A percentile compares a stretch with the other conserved stretches of the same genome.
Evolutionary conservation across 2,888 invertebrate species (phyloP).

Genomic region (Cheilosia urbana): DNA sequence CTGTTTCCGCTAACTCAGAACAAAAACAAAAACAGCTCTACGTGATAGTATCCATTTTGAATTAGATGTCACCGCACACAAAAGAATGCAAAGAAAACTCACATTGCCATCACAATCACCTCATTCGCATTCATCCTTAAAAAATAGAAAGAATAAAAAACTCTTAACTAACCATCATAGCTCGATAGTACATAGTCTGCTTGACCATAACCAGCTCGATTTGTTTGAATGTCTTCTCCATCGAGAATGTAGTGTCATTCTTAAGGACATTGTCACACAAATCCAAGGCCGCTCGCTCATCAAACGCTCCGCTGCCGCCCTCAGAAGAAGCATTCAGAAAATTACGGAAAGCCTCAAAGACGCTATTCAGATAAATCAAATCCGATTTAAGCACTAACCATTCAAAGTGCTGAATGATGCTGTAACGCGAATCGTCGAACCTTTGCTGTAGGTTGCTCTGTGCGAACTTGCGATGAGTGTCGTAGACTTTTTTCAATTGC

Average conservation of each 20-base stretch:
- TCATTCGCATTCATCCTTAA: not conserved
- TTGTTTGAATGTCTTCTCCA: conserved; percentile 86
- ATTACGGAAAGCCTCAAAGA: conserved; percentile 85
- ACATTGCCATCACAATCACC: not conserved
- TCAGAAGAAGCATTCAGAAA: conserved; percentile 24
- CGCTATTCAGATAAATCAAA: conserved; percentile 86
- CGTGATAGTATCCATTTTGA: not conserved
- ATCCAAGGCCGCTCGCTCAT: conserved; percentile 86
- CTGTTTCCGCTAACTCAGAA: conserved; percentile 12
- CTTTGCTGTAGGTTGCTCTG: conserved; percentile 76
- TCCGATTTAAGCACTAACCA: conserved; percentile 88
- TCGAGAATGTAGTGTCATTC: conserved; percentile 85
- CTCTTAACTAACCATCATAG: conserved; percentile 86
- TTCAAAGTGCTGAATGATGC: conserved; percentile 85
- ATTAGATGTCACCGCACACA: not conserved
- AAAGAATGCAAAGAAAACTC: not conserved
- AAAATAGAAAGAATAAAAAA: conserved; percentile 20
- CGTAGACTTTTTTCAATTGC: conserved; percentile 81
- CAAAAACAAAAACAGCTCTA: not conserved
- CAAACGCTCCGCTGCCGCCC: conserved; percentile 82
- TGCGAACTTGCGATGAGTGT: conserved; percentile 80
- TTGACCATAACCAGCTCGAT: conserved; percentile 87
- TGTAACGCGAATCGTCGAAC: conserved; percentile 79
- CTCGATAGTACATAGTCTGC: conserved; percentile 88
- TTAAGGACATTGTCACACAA: conserved; percentile 87